Percentiles rank a stretch among this genome's conserved stretches.
Evolutionary conservation across 2,113 vertebrate genomes (phyloP).

Genomic region (Tragelaphus buxtoni): DNA sequence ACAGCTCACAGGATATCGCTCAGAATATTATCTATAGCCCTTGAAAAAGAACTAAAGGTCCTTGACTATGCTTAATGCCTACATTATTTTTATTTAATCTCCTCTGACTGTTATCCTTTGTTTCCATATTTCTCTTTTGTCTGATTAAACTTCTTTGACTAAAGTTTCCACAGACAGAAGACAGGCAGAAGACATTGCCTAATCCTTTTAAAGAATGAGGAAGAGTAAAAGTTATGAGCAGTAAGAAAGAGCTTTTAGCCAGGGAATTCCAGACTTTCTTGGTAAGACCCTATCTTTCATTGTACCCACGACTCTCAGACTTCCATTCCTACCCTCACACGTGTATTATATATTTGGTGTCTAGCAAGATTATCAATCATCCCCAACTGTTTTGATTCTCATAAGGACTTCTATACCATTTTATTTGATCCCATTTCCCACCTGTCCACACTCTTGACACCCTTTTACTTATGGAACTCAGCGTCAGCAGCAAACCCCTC

Average conservation of each 20-base stretch:
- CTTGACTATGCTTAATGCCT: background rate
- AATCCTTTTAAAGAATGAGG: background rate
- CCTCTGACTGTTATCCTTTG: background rate
- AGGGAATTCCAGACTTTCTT: background rate
- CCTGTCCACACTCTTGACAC: background rate
- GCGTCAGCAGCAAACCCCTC: background rate
- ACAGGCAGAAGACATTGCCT: background rate
- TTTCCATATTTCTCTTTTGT: background rate
- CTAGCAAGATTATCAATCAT: background rate
- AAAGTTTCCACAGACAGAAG: background rate
- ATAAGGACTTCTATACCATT: background rate
- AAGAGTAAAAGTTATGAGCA: background rate
- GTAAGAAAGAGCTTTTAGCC: background rate
- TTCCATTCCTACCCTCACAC: background rate
- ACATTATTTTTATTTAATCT: background rate
- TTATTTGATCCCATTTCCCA: background rate
- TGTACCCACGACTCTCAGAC: background rate
- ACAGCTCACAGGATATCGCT: background rate
- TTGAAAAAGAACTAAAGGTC: background rate
- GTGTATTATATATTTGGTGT: background rate
- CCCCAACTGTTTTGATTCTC: background rate
- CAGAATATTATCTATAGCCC: background rate
- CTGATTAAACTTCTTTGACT: background rate
- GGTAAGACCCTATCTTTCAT: background rate
- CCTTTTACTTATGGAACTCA: background rate